Conservation (phyloP, 1,140 invertebrate species). For the Maniola jurtina region DNA sequence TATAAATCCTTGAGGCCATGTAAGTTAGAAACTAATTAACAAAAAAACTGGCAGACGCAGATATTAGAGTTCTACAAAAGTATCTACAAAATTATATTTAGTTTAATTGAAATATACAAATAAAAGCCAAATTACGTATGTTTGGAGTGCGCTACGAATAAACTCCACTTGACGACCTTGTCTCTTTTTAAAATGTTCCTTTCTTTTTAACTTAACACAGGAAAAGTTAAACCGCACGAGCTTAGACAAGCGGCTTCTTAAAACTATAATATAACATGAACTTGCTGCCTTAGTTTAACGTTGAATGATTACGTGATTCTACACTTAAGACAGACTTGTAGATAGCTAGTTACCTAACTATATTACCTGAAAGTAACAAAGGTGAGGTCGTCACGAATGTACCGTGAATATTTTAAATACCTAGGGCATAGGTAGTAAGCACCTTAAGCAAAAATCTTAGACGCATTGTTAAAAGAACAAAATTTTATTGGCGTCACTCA, state of each 20-base stretch:
- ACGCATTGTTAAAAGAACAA: conserved; percentile 22
- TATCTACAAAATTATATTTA: too few relatives aligned
- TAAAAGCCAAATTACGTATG: too few relatives aligned
- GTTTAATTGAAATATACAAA: too few relatives aligned
- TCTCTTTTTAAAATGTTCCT: not conserved
- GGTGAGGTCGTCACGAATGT: conserved; percentile 8
- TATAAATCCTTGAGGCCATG: too few relatives aligned
- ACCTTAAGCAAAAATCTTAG: conserved; percentile 13
- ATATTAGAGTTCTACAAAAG: too few relatives aligned
- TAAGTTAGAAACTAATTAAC: too few relatives aligned
- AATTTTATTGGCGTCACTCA: too few relatives aligned
- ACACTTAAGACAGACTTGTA: conserved; percentile 6
- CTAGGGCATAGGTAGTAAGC: not conserved
- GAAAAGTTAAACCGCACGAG: not conserved
- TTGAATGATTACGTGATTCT: not conserved
- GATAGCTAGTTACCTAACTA: not conserved
- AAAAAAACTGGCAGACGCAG: too few relatives aligned
- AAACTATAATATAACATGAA: not conserved
- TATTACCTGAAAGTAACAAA: conserved; percentile 12
- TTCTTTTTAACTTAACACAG: not conserved
- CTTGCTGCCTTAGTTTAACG: not conserved
- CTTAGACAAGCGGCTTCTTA: not conserved
- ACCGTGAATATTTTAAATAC: conserved; percentile 8
- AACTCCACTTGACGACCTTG: too few relatives aligned
- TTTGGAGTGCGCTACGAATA: too few relatives aligned